Evolutionary conservation across 2,888 invertebrate genomes (phyloP), one percentile per base, ranked within the genome.

Genomic region (Apotomis turbidana): DNA sequence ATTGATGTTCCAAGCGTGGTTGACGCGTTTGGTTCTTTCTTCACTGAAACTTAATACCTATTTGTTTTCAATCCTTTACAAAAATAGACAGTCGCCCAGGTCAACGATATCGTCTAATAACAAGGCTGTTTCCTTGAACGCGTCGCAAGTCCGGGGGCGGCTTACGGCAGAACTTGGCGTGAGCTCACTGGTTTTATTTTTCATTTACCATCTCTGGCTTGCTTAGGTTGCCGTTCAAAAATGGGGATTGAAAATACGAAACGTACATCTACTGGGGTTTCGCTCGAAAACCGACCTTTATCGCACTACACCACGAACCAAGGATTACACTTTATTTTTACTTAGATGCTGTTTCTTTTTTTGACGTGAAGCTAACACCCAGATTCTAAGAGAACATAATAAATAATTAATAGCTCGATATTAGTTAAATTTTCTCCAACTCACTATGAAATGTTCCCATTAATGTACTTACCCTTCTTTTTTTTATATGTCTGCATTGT

Each of bases 171-270:
- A 76, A 75, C 76, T 76, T 68, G 71, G 71, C 70, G 64, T 64
- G 64, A 70, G 64, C 71, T 72, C 71, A 44, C 62, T 67, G 78
- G 82, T 88, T 87, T 88, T 87, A 86, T 87, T 88, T 87, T 87
- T 85, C 83, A 81, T 87, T 85, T 83, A 81, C 79, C 76, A 81
- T 81, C 80, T 81, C 78, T 80, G 79, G 79, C 76, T 76, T 79
- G 81, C 82, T 85, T 85, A 84, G 75, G 75, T 80, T 78, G 75
- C 77, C 75, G 76, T 76, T 78, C 77, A 79, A 78, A 80, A 81
- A 80, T 78, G 78, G 78, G 77, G 74, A 80, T 81, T 77, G 77
- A 81, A 81, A 82, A 85, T 78, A 79, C 76, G 79, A 83, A 84
- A 81, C 82, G 79, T 78, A 76, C 76, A 73, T 77, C 75, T 75